A percentile compares a stretch with the other conserved stretches of the same genome.
phyloP scores from a whole-genome alignment of 2,888 invertebrate genomes.

The Erpobdella octoculata region DNA sequence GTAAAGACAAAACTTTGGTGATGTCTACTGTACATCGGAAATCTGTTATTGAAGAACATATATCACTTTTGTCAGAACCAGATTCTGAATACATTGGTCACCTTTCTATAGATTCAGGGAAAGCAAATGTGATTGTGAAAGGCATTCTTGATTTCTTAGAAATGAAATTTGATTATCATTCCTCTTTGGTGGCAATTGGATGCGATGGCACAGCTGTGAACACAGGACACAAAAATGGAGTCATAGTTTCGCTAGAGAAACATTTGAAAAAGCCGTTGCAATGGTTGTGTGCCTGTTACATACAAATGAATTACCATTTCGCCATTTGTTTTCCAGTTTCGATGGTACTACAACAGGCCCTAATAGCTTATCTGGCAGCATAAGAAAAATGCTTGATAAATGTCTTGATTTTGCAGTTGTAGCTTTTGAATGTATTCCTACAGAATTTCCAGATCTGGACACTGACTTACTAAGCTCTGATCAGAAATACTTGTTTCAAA shows the following conservation, averaged over 20 bases:
- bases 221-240: neutral
- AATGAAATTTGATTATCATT: neutral
- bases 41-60: neutral
- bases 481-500: neutral
- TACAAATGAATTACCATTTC: constrained; percentile 1
- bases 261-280: neutral
- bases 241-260: neutral
- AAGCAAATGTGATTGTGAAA: neutral
- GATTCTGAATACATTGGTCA: neutral
- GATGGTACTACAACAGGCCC: constrained; percentile 2
- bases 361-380: neutral
- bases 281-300: too few relatives aligned
- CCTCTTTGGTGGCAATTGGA: neutral
- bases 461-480: neutral
- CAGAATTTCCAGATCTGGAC: neutral
- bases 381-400: neutral
- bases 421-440: neutral
- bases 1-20: neutral
- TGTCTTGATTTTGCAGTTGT: neutral
- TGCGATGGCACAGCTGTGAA: neutral
- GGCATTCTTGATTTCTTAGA: neutral
- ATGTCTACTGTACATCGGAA: neutral
- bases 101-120: neutral
- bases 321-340: constrained; percentile 1
- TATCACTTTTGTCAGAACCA: neutral